Conservation (phyloP, 1,140 invertebrate species). For the Holotrichia oblita region DNA sequence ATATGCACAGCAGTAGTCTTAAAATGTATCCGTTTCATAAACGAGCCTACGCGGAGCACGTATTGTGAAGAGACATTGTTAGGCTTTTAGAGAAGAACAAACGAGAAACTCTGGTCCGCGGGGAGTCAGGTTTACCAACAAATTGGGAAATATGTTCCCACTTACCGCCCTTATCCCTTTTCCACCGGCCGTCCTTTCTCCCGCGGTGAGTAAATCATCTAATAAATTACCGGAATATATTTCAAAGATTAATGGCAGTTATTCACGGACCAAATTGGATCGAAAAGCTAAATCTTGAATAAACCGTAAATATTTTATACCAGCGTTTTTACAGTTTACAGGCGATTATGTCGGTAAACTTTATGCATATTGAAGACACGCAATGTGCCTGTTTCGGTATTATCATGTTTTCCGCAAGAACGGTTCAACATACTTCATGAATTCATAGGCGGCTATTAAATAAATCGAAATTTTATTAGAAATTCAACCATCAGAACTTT, state of each 20-base stretch:
- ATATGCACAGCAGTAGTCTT: slow-evolving; percentile 40
- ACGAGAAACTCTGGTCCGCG: slow-evolving; percentile 41
- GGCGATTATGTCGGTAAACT: slow-evolving; percentile 46
- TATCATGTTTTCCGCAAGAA: slow-evolving; percentile 53
- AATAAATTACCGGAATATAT: slow-evolving; percentile 45
- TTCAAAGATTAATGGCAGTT: slow-evolving; percentile 43
- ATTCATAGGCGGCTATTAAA: slow-evolving; percentile 47
- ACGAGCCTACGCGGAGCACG: slow-evolving; percentile 31
- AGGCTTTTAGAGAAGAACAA: slow-evolving; percentile 47
- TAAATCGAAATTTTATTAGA: slow-evolving; percentile 53
- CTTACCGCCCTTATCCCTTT: slow-evolving; percentile 44
- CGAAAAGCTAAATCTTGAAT: background rate
- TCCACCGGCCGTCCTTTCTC: slow-evolving; percentile 18
- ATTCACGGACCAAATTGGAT: slow-evolving; percentile 29
- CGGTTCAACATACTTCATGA: slow-evolving; percentile 46
- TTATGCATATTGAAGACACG: slow-evolving; percentile 54
- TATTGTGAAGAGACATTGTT: slow-evolving; percentile 45
- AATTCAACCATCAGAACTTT: slow-evolving; percentile 18
- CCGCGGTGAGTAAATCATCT: slow-evolving; percentile 45
- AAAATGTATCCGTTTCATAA: slow-evolving; percentile 38
- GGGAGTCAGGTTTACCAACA: slow-evolving; percentile 46
- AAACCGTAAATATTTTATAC: slow-evolving; percentile 25
- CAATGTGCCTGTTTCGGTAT: slow-evolving; percentile 46
- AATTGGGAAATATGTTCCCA: slow-evolving; percentile 49
- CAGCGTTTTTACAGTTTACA: slow-evolving; percentile 48